phyloP scores from a whole-genome alignment of 2,113 vertebrate genomes.

The Tamias sibiricus region DNA sequence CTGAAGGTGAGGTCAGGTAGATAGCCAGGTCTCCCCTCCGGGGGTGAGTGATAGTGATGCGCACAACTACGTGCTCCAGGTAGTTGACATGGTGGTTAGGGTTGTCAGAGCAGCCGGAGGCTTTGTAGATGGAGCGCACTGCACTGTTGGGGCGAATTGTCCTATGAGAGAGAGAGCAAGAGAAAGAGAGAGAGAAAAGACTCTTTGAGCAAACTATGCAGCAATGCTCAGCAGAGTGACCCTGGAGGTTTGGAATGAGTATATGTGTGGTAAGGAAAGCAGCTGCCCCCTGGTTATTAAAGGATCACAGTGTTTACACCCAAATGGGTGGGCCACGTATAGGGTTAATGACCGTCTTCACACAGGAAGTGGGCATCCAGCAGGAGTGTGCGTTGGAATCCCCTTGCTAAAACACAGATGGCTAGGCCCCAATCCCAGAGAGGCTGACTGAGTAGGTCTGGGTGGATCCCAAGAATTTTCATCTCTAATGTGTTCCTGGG shows the following conservation, averaged over 20 bases:
- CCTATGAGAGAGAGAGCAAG: conserved; percentile 84
- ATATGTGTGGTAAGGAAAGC: fast-evolving
- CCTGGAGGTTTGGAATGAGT: background rate
- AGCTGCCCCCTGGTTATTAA: background rate
- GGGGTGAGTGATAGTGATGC: conserved; percentile 97
- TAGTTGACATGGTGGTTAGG: conserved; percentile 97
- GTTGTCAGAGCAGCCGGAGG: conserved; percentile 96
- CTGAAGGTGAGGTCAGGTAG: conserved; percentile 98
- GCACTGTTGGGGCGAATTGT: conserved; percentile 97
- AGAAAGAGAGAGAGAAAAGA: too few relatives aligned
- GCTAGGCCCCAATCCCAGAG: background rate
- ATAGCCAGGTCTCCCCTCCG: conserved; percentile 98
- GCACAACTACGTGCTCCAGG: conserved; percentile 97
- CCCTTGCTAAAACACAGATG: background rate
- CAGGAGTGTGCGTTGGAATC: background rate
- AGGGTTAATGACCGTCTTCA: background rate
- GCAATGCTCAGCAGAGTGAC: background rate
- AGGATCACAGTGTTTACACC: background rate
- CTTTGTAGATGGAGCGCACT: conserved; percentile 98
- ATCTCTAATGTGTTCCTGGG: background rate
- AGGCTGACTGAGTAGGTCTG: background rate
- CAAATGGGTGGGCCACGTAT: background rate
- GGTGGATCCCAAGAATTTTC: background rate
- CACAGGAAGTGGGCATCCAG: background rate
- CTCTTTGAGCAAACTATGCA: background rate